Evolutionary conservation across 1,140 invertebrate species (phyloP).

Genomic region (Drosophila erecta): DNA sequence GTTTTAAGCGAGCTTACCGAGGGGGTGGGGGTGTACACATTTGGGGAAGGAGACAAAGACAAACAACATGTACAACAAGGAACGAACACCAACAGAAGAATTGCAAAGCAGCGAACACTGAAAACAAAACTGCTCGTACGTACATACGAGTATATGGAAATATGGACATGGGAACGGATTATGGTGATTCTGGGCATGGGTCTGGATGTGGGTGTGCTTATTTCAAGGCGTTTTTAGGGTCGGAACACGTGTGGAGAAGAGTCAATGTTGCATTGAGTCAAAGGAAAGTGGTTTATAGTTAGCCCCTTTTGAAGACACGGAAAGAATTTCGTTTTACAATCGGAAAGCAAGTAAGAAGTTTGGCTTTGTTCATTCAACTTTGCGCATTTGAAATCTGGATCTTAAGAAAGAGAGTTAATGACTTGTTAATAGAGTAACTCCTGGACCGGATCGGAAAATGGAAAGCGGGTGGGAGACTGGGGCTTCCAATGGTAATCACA

Average conservation of each 20-base stretch:
- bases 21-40: neutral
- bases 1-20: neutral
- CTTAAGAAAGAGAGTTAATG: no score
- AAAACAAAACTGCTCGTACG: slow-evolving; percentile 23
- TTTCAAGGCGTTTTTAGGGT: neutral
- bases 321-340: neutral
- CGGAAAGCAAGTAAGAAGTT: neutral
- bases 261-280: no score
- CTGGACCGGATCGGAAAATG: neutral
- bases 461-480: neutral
- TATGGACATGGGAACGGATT: neutral
- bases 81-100: slow-evolving; percentile 53
- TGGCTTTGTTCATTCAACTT: no score
- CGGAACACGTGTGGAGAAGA: no score
- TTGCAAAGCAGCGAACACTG: slow-evolving; percentile 47
- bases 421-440: no score
- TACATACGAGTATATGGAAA: neutral
- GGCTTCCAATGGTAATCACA: slow-evolving; percentile 20
- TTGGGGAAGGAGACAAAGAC: slow-evolving; percentile 10
- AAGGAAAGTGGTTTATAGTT: neutral
- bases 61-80: slow-evolving; percentile 43
- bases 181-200: neutral
- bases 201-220: neutral
- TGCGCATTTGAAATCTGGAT: no score
- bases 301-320: neutral